phyloP scores from a whole-genome alignment of 1,140 invertebrate genomes.

The Medauroidea extradentata region DNA sequence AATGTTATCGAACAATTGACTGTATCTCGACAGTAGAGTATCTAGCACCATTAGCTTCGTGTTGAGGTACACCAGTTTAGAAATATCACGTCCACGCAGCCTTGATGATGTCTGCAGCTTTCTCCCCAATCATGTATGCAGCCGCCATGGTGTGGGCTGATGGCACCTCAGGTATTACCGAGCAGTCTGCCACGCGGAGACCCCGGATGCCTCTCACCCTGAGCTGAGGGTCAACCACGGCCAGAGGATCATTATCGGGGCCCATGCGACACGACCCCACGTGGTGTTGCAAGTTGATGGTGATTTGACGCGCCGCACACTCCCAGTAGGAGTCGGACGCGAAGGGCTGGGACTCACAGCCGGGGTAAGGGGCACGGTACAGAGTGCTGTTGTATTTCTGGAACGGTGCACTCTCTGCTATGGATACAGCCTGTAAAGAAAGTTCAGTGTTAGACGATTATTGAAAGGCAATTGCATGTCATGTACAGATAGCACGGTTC shows the following conservation, averaged over 20 bases:
- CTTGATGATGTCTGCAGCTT: constrained; percentile 57
- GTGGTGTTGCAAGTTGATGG: constrained; percentile 37
- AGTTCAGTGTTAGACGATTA: too few species aligned
- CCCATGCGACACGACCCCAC: constrained; percentile 46
- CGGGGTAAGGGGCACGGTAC: constrained; percentile 19
- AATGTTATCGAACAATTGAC: too few species aligned
- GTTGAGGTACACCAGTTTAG: too few species aligned
- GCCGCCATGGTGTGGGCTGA: constrained; percentile 58
- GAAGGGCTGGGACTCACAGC: constrained; percentile 21
- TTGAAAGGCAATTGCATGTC: too few species aligned
- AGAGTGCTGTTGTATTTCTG: constrained; percentile 27
- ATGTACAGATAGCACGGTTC: too few species aligned
- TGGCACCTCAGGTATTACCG: constrained; percentile 52
- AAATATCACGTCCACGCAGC: constrained; percentile 25
- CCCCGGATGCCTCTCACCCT: constrained; percentile 37
- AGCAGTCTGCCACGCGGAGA: constrained; percentile 44
- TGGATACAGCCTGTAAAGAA: constrained; percentile 18
- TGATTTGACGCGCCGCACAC: constrained; percentile 31
- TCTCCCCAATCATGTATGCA: constrained; percentile 60
- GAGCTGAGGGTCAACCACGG: constrained; percentile 43
- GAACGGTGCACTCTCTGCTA: constrained; percentile 31
- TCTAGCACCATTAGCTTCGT: too few species aligned
- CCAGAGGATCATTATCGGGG: constrained; percentile 20
- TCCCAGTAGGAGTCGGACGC: constrained; percentile 30
- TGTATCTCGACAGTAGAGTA: too few species aligned